Conservation (phyloP, 2,113 vertebrate species). For the Phaetusa simplex region DNA sequence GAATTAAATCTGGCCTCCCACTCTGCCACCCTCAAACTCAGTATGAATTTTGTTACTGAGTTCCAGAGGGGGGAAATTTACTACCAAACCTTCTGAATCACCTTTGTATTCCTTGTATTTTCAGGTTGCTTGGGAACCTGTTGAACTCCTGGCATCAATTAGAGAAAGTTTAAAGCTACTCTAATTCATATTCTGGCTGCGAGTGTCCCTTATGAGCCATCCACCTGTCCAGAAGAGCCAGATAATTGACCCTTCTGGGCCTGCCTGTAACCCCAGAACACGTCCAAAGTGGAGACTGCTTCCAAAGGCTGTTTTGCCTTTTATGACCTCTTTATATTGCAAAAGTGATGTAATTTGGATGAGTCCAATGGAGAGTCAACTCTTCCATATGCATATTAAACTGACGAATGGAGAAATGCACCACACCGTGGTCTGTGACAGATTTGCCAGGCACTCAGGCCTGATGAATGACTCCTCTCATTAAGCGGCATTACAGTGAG, state of each 20-base stretch:
- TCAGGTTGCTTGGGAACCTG: slow-evolving; percentile 8
- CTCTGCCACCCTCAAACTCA: not conserved
- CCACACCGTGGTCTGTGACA: accelerated
- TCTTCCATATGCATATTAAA: not conserved
- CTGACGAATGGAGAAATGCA: not conserved
- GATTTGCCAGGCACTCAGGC: not conserved
- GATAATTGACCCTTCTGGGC: not conserved
- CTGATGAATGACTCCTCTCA: not conserved
- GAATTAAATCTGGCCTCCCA: not conserved
- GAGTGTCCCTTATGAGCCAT: not conserved
- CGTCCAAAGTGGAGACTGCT: not conserved
- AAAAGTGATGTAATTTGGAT: not conserved
- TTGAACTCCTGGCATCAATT: slow-evolving; percentile 26
- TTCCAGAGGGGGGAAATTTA: not conserved
- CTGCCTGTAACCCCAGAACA: not conserved
- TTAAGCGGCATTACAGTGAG: not conserved
- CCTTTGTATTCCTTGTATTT: not conserved
- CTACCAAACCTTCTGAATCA: not conserved
- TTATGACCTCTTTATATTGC: not conserved
- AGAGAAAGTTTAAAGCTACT: not conserved
- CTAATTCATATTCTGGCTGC: not conserved
- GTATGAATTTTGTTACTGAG: not conserved
- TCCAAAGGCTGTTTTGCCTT: not conserved
- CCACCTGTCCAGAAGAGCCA: not conserved
- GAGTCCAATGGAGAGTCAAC: not conserved